A percentile compares a stretch with the other conserved stretches of the same genome.
Evolutionary conservation across 64 coral and sea anemone species (phyloP).

Genomic region (Actinia tenebrosa): DNA sequence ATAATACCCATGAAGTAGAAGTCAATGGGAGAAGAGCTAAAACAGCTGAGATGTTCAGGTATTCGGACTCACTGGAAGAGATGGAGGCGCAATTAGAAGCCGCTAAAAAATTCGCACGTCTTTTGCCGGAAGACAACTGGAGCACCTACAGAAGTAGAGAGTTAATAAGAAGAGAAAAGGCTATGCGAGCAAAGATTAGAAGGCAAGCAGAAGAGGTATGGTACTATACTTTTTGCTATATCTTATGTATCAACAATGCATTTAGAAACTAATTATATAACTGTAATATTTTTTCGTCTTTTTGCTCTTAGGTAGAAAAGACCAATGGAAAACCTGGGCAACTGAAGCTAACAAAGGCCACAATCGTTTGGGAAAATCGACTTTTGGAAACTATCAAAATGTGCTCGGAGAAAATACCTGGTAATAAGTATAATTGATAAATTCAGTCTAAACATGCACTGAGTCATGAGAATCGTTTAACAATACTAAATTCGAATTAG

Average conservation of each 20-base stretch:
- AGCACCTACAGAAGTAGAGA: neutral
- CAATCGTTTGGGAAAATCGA: constrained; percentile 66
- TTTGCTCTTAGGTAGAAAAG: too few species aligned
- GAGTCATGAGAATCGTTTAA: too few species aligned
- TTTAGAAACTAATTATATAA: too few species aligned
- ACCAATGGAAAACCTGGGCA: too few species aligned
- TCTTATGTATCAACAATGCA: too few species aligned
- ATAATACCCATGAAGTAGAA: too few species aligned
- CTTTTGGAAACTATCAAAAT: constrained; percentile 50
- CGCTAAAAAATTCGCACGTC: neutral
- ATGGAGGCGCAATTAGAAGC: constrained; percentile 28
- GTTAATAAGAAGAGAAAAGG: constrained; percentile 25
- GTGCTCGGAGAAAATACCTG: constrained; percentile 67
- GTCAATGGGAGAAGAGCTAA: too few species aligned
- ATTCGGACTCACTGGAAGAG: neutral
- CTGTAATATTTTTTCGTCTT: too few species aligned
- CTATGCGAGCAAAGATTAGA: constrained; percentile 2
- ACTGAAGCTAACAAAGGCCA: neutral
- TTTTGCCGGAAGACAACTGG: neutral
- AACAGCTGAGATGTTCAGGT: constrained; percentile 7
- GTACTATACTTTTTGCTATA: too few species aligned
- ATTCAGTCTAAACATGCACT: too few species aligned
- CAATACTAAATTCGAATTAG: too few species aligned
- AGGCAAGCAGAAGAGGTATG: neutral
- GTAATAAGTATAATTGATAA: constrained; percentile 11